Evolutionary conservation across 1,140 invertebrate species (phyloP), one percentile per base, ranked within the genome.

Genomic region (Drosophila ercepeae): DNA sequence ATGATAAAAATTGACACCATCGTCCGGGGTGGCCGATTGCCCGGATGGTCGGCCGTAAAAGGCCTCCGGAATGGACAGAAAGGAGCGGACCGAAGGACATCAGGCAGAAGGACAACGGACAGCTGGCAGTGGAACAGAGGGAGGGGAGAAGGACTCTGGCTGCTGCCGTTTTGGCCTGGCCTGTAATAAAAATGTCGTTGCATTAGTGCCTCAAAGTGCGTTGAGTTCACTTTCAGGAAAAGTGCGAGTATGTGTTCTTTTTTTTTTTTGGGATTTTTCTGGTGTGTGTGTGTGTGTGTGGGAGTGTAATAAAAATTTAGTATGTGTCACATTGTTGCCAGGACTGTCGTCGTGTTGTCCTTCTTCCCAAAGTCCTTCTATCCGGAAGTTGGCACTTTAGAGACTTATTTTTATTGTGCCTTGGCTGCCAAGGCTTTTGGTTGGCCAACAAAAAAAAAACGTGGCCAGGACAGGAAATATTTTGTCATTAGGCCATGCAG

Each of bases 1-100:
- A 84, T 73, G 81, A 86, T 84, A 84, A 84, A 86, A 81, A 86
- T 86, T 81, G 76, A 86, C 81, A 86, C 81, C 76, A 70, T 79
- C 49, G 51, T 42, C 45, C 51, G 53, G 32, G 32, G 49, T 29
- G 11, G 18, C 14, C n/a, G 14, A 23, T 34, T 51, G 42, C 9
- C 21, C 29, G 32, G 36, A 60, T 49, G 7, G 16, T 11, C 44
- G 58, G 45, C 51, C 74, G 59, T 84, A 75, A 83, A 81, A 78
- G 60, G 78, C 70, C 70, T 48, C 42, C n/a, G 36, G 51, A 52
- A 14, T 13, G 36, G 36, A 36, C 36, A 39, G n/a, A 32, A 32
- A n/a, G n/a, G 34, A 2, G n/a, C n/a, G 29, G 29, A 32, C 29
- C 7, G 8, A 11, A 0, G 29, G 29, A 32, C 29, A 32, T n/a